A percentile compares a stretch with the other conserved stretches of the same genome.
Evolutionary conservation across 1,140 invertebrate genomes (phyloP).

Genomic region (Rhopalosiphum maidis): DNA sequence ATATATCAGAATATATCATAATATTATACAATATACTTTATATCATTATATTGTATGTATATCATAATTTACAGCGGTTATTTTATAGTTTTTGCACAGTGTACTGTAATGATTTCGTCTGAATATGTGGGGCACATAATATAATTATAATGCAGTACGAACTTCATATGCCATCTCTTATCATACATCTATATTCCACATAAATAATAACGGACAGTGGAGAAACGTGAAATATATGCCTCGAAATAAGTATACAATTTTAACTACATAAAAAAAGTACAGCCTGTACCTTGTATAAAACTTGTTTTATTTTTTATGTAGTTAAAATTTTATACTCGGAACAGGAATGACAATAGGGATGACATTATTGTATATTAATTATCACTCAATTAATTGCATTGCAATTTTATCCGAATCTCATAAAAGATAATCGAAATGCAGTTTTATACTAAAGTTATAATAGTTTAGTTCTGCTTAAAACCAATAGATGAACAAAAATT

Average conservation of each 20-base stretch:
- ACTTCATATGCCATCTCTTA: neutral
- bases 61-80: neutral
- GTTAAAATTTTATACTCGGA: too few relatives aligned
- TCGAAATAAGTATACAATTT: neutral
- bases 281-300: too few relatives aligned
- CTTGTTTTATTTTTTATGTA: too few relatives aligned
- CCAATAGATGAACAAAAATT: too few relatives aligned
- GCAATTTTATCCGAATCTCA: fast-evolving
- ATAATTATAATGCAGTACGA: neutral
- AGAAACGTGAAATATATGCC: neutral
- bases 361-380: neutral
- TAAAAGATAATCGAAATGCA: neutral
- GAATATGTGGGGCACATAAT: neutral
- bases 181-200: neutral
- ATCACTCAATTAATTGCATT: neutral
- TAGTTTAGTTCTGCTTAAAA: too few relatives aligned
- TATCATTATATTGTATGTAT: too few relatives aligned
- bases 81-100: neutral
- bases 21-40: neutral
- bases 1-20: neutral
- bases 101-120: neutral
- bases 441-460: too few relatives aligned
- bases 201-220: neutral
- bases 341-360: neutral
- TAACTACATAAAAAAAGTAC: too few relatives aligned